These are phyloP conservation scores for Notocelia uddmanniana DNA, from an alignment of 2,888 invertebrate genomes.

Conservation along the genomic window DNA sequence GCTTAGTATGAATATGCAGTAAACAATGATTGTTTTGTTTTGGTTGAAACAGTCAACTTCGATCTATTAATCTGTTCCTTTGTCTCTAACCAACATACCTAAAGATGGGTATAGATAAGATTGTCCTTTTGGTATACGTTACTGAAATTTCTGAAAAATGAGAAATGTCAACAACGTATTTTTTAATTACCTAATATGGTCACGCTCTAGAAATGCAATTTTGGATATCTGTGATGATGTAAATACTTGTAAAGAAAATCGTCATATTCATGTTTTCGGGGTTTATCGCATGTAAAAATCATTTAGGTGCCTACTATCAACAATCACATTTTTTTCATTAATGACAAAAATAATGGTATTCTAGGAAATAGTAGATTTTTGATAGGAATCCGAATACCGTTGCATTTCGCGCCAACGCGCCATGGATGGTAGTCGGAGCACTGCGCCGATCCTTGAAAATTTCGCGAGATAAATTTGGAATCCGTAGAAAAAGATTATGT, in stretches of 20 bases:
- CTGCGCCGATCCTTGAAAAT: slow-evolving; percentile 41
- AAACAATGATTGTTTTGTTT: slow-evolving; percentile 18
- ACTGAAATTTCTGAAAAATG: no score
- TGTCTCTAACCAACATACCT: background rate
- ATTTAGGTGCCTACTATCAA: no score
- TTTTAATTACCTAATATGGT: no score
- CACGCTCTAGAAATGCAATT: no score
- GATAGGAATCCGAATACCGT: slow-evolving; percentile 42
- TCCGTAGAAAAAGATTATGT: no score
- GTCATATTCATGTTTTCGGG: no score
- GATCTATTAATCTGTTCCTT: slow-evolving; percentile 14
- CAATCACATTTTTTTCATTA: background rate
- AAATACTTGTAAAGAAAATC: no score
- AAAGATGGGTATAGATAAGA: background rate
- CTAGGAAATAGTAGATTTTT: background rate
- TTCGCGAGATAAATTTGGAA: no score
- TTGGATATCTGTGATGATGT: no score
- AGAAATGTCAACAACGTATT: no score
- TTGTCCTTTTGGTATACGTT: no score
- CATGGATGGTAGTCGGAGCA: slow-evolving; percentile 20
- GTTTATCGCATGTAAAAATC: background rate
- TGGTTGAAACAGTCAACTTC: slow-evolving; percentile 23
- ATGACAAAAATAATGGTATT: background rate
- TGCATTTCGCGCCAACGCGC: slow-evolving; percentile 39
- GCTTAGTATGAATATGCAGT: slow-evolving; percentile 6